Base-by-base conservation (phyloP, 2,888 invertebrate species). In the Stenichneumon culpator region DNA sequence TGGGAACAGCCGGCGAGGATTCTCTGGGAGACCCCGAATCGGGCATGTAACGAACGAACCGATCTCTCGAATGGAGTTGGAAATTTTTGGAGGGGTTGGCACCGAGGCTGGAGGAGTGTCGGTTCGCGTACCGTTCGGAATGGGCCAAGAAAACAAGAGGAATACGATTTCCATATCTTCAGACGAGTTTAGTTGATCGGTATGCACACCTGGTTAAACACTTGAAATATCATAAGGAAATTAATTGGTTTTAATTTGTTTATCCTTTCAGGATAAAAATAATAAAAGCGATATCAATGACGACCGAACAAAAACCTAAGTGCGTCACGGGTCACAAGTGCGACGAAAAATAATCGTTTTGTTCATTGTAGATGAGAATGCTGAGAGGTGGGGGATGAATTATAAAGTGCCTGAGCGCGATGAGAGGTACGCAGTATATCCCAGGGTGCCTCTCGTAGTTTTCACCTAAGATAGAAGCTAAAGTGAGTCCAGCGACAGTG, bases 351-450 rank as follows among this genome's bases (percentile, higher is more conserved):
- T 47, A 47, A 47, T 47, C 44, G 16, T 16, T 16, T 14, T 3
- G 16, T 4, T 70, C 6, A 52, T 25, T 54, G 16, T 36, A 54
- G 5, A 79, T 74, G 63, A 81, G 65, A 47, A 68, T 50, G 44
- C 28, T 28, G 36, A 47, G 65, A 67, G 91, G 93, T 93, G 93
- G 93, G 93, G 92, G 92, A 90, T 90, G 91, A 93, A 92, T 92
- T 93, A 93, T 93, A 93, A 92, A 93, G 90, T 90, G 89, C 88
- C 89, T 89, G 87, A 84, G 86, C 86, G 80, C 89, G 87, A 93
- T 93, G 93, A 93, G 92, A 92, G 93, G 93, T 90, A 87, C 89
- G 90, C 90, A 93, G 93, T 93, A 86, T 83, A 72, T 70, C 63
- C 32, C 72, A 77, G 78, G 77, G 68, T 52, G 60, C 57, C 81